Conservation (phyloP, 2,888 invertebrate genomes). For the Reticulitermes lucifugus region DNA sequence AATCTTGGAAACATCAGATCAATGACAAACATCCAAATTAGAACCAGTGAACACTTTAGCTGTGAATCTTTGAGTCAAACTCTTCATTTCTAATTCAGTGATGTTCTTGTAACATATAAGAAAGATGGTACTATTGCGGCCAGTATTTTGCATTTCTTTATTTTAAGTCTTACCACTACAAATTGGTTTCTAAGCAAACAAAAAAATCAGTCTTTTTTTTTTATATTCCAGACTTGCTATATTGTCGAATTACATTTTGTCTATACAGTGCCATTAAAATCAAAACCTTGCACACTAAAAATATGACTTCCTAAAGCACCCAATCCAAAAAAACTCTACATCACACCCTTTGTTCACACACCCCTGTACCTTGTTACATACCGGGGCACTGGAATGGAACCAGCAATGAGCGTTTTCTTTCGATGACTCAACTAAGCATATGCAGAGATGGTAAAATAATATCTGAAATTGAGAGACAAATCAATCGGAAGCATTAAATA, state of each 20-base stretch:
- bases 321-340: neutral
- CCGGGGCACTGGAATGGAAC: neutral
- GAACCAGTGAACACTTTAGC: neutral
- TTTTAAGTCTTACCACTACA: neutral
- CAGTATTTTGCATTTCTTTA: neutral
- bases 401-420: neutral
- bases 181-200: neutral
- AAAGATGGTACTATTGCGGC: neutral
- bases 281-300: constrained; percentile 6
- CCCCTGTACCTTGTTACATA: neutral
- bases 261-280: neutral
- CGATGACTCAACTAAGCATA: neutral
- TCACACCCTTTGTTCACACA: neutral
- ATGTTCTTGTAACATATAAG: neutral
- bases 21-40: neutral
- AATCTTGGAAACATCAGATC: neutral
- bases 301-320: neutral
- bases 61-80: neutral
- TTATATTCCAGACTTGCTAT: neutral
- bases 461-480: neutral
- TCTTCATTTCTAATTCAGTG: neutral
- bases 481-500: neutral
- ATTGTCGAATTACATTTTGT: neutral
- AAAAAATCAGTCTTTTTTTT: constrained; percentile 3
- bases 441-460: neutral